phyloP scores from a whole-genome alignment of 2,113 vertebrate species.

The Saguinus imperator region DNA sequence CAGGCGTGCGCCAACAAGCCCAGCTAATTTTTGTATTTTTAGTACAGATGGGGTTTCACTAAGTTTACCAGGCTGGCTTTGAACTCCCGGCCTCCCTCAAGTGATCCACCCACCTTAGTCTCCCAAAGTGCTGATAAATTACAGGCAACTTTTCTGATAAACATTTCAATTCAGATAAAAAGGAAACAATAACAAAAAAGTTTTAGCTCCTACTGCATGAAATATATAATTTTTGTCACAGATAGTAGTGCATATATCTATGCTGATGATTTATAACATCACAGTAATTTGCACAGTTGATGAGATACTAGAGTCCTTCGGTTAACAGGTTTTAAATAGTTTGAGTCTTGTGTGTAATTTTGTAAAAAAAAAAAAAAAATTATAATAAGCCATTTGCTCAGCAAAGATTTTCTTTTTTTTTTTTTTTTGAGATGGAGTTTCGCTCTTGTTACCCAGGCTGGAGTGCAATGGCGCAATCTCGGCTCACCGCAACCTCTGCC shows the following conservation, averaged over 20 bases:
- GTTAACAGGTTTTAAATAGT: neutral
- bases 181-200: neutral
- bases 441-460: too few relatives aligned
- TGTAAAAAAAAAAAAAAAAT: slow-evolving; percentile 21
- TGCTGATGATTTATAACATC: neutral
- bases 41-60: too few relatives aligned
- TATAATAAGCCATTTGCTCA: neutral
- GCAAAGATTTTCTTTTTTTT: neutral
- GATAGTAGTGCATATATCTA: neutral
- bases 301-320: neutral
- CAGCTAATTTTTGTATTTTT: too few relatives aligned
- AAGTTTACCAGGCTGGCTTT: too few relatives aligned
- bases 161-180: neutral
- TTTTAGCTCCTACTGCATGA: neutral
- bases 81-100: too few relatives aligned
- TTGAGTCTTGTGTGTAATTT: neutral
- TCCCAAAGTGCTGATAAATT: too few relatives aligned
- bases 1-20: too few relatives aligned
- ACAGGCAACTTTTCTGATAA: too few relatives aligned
- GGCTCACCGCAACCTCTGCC: too few relatives aligned
- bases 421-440: too few relatives aligned
- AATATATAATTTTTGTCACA: neutral
- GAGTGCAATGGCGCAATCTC: too few relatives aligned
- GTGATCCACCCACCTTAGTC: too few relatives aligned
- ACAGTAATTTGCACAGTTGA: neutral